Evolutionary conservation across 2,797 vertebrate species (phyloP), one percentile per base, ranked within the genome.

Genomic region (Gymnoscopelus microlampas): DNA sequence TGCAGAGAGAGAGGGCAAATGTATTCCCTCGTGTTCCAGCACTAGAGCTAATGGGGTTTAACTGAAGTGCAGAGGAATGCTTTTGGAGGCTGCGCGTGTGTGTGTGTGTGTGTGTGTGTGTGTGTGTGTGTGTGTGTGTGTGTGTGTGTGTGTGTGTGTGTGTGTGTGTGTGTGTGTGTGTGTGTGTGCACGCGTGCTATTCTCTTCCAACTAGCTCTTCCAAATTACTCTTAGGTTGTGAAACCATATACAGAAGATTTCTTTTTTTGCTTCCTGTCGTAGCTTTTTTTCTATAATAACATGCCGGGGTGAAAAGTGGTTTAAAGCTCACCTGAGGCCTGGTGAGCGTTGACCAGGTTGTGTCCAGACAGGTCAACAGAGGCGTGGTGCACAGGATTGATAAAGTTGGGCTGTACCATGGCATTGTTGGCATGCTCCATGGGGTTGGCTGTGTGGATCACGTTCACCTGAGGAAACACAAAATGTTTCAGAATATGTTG

Each of bases 321-420:
- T 39, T 15, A 4, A 26, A 48, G n/a, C 19, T 24, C 93, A 99
- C 98, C 98, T 93, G 97, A 97, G 23, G 96, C 95, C 0, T 98
- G 95, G 74, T 98, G 97, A 48, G 96, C 95, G 58, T 92, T 98
- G 72, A 95, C 96, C 73, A 99, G 87, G 91, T 96, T 99, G 93
- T 99, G 98, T 8, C 98, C 98, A 0, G 97, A 96, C 74, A 99
- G 94, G 80, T 99, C 98, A 3, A 97, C 95, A 5, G 97, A 98
- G 0, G 96, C 94, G 1, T 95, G 97, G 70, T 99, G 97, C 71
- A 97, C 90, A 0, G 97, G 97, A 70, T 96, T 97, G 59, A 99
- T 96, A 56, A 99, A 99, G 78, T 97, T 96, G 0, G 98, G 96
- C 77, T 98, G 96, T 0, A 95, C 94, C 53, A 97, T 95, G 66